phyloP scores from a whole-genome alignment of 2,113 vertebrate genomes.

The Sterrhoptilus dennistouni region DNA sequence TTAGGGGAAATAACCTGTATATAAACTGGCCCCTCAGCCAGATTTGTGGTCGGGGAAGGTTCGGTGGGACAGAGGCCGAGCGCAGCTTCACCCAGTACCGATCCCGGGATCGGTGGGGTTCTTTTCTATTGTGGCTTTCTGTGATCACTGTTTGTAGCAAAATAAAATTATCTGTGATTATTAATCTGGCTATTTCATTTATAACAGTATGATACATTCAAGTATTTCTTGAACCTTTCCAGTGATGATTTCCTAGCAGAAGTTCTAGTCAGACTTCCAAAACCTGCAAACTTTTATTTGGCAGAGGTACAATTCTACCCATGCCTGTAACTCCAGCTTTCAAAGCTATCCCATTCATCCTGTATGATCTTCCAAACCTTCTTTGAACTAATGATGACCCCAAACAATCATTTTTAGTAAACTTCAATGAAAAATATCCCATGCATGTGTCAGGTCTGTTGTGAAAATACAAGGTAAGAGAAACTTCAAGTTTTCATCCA shows the following conservation, averaged over 20 bases:
- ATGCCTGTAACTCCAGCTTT: background rate
- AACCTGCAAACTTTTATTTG: background rate
- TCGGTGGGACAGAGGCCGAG: too few relatives aligned
- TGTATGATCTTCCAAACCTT: background rate
- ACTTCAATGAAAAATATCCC: background rate
- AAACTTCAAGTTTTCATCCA: background rate
- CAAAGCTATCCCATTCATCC: background rate
- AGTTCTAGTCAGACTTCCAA: background rate
- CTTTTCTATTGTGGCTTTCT: too few relatives aligned
- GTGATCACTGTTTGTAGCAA: too few relatives aligned
- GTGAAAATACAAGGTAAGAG: background rate
- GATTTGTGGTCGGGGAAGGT: too few relatives aligned
- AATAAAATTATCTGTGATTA: too few relatives aligned
- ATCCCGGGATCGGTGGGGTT: too few relatives aligned
- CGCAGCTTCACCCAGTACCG: too few relatives aligned
- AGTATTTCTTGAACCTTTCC: background rate
- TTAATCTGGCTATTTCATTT: too few relatives aligned
- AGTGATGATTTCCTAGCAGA: background rate
- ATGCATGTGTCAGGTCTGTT: background rate
- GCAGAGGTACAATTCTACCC: background rate
- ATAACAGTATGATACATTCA: background rate
- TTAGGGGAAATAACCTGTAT: too few relatives aligned
- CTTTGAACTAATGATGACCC: background rate
- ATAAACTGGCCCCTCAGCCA: too few relatives aligned
- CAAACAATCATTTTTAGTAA: background rate